Evolutionary conservation across 2,888 invertebrate species (phyloP).

Genomic region (Oeneis ivallda): DNA sequence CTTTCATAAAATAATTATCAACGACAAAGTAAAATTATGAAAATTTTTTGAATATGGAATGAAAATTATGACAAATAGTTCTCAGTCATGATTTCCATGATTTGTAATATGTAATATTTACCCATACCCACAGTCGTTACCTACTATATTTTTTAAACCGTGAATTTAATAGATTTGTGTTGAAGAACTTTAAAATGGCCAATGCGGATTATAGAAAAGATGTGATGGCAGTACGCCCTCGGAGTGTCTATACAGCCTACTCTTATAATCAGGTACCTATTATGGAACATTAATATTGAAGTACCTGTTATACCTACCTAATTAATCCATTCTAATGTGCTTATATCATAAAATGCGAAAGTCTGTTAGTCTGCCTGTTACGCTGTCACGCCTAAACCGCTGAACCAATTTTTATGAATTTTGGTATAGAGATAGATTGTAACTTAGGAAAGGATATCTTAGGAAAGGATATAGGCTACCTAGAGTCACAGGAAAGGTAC

Average conservation of each 20-base stretch:
- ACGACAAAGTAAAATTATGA: constrained; percentile 23
- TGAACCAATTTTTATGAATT: no score
- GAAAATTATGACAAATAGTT: constrained; percentile 58
- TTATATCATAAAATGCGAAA: no score
- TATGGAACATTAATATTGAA: not conserved
- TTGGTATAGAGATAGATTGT: no score
- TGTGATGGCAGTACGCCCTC: constrained; percentile 80
- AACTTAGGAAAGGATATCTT: no score
- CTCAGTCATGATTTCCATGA: constrained; percentile 56
- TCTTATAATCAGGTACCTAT: constrained; percentile 80
- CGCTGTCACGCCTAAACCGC: no score
- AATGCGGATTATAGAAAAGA: constrained; percentile 77
- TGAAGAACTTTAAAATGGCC: constrained; percentile 74
- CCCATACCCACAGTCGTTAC: constrained; percentile 63
- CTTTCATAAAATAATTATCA: constrained; percentile 2
- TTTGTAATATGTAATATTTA: constrained; percentile 76
- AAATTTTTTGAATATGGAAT: constrained; percentile 55
- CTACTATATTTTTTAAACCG: constrained; percentile 67
- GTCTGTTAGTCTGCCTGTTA: no score
- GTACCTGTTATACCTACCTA: no score
- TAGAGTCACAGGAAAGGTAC: no score
- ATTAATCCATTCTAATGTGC: no score
- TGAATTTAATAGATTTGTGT: constrained; percentile 64
- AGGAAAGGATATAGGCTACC: not conserved
- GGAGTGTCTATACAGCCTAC: constrained; percentile 86